These are phyloP conservation scores for Tympanoctomys barrerae DNA, from an alignment of 2,797 vertebrate species.

Conservation along the genomic window DNA sequence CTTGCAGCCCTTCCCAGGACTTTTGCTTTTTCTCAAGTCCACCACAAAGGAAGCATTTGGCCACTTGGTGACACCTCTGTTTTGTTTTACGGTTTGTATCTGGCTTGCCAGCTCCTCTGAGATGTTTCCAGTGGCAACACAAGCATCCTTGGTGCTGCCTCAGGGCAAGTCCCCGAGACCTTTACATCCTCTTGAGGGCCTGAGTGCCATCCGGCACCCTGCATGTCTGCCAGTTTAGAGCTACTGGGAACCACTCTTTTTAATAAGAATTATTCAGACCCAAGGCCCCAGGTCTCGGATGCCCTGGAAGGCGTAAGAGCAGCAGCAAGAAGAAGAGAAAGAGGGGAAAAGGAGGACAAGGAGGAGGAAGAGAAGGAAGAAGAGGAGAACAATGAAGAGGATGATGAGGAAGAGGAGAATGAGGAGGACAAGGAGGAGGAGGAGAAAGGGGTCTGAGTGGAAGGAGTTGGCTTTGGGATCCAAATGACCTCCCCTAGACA, in stretches of 20 bases:
- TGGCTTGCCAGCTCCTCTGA: not conserved
- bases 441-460: not conserved
- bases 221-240: not conserved
- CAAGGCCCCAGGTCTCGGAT: not conserved
- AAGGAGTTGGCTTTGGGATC: not conserved
- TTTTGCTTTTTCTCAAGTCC: not conserved
- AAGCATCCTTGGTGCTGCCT: not conserved
- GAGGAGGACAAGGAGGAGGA: not conserved
- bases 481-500: not conserved
- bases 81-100: not conserved
- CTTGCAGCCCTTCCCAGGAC: rapidly evolving
- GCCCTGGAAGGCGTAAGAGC: no score
- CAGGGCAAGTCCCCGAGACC: not conserved
- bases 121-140: not conserved
- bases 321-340: not conserved
- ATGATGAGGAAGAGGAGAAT: not conserved
- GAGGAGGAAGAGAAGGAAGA: rapidly evolving
- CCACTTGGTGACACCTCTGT: no score
- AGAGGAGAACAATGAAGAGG: not conserved
- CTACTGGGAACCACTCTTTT: not conserved
- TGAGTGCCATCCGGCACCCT: not conserved
- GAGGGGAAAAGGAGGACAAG: not conserved
- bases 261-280: not conserved
- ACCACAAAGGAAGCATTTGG: not conserved
- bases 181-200: not conserved